Evolutionary conservation across 2,113 vertebrate genomes (phyloP), one percentile per base, ranked within the genome.

Genomic region (Melanostigma gelatinosum): DNA sequence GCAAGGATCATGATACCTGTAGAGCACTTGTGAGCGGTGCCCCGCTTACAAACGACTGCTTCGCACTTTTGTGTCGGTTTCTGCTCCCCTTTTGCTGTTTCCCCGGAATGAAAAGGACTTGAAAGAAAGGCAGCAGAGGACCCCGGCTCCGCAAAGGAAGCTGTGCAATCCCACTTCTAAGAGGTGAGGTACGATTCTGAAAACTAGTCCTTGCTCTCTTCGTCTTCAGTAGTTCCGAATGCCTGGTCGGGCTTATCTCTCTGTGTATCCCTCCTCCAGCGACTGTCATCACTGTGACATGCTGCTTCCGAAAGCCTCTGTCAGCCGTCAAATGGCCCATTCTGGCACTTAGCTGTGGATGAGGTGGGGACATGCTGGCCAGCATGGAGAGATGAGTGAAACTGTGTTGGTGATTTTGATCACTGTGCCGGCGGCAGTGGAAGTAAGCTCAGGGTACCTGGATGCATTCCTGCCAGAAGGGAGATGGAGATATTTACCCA

Each of bases 281-380:
- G 92, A 75, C 86, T 90, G 93, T 93, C 94, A 94, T 94, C 90
- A 79, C 9, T 82, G 84, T 91, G 91, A 93, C 90, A 92, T 90
- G 87, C 85, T 77, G 89, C 57, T 32, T 91, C 87, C 75, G 88
- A 93, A 93, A 88, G 76, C 75, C 88, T 86, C 89, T 86, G 86
- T 87, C 80, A 79, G 83, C 81, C 75, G 77, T 79, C n/a, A 75
- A 85, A 91, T 84, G 88, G 85, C 91, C 94, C 92, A 94, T 80
- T 93, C 90, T 67, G 89, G 74, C 87, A 80, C 83, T 75, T 70
- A 89, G 90, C 87, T 54, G 86, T 79, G 91, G 90, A 87, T 82
- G 82, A 91, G 81, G 72, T 71, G 87, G 88, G 34, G 81, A 84
- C 80, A 62, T 57, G 77, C 58, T 42, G 79, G 55, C 40, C 76